phyloP scores from a whole-genome alignment of 2,113 vertebrate genomes.

The Dicerorhinus sumatrensis region DNA sequence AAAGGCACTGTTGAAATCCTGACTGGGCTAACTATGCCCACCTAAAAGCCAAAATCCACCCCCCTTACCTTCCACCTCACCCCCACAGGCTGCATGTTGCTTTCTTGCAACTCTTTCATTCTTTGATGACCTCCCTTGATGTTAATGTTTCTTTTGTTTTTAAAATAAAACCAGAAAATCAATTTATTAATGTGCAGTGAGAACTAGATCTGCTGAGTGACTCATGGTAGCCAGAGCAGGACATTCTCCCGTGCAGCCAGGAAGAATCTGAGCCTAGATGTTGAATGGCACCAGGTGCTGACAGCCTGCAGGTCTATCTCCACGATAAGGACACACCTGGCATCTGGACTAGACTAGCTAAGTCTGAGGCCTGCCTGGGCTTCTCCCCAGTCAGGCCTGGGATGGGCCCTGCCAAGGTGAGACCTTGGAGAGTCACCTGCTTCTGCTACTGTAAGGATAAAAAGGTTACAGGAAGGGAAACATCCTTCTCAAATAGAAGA shows the following conservation, averaged over 20 bases:
- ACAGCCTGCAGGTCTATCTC: no score
- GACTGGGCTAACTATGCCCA: background rate
- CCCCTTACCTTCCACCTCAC: background rate
- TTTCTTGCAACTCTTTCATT: conserved; percentile 44
- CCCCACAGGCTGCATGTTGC: conserved; percentile 5
- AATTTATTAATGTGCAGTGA: conserved; percentile 7
- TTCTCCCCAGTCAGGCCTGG: background rate
- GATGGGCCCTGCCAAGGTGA: background rate
- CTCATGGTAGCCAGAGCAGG: background rate
- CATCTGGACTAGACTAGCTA: background rate
- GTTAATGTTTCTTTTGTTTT: conserved; percentile 64
- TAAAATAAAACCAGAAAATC: conserved; percentile 55
- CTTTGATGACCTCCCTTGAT: conserved; percentile 15
- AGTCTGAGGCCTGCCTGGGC: background rate
- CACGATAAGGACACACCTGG: background rate
- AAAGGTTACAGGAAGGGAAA: background rate
- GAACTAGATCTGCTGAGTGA: conserved; percentile 13
- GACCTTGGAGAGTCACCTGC: background rate
- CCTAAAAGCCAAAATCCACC: background rate
- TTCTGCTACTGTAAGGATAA: background rate
- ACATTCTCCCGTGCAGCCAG: background rate
- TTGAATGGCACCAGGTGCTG: background rate
- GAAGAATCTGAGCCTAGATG: background rate
- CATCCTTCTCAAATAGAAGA: background rate
- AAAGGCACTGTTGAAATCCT: conserved; percentile 60